These are phyloP conservation scores for Boulengeromyrus knoepffleri DNA, from an alignment of 2,113 vertebrate genomes.

Conservation along the genomic window DNA sequence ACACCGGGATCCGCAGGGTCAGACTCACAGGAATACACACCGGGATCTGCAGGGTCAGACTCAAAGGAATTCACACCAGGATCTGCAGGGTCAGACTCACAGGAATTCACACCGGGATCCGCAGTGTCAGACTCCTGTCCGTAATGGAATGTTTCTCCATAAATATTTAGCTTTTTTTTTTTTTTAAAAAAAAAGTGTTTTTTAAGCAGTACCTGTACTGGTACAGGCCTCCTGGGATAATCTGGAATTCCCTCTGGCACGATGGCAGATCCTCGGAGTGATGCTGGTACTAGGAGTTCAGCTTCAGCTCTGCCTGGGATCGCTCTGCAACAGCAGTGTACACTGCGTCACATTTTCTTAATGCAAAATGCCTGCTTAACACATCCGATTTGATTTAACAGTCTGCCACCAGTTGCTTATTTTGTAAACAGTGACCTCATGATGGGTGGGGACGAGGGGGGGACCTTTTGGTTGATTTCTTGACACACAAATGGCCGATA, in stretches of 20 bases:
- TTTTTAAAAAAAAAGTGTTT: neutral
- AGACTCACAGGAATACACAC: neutral
- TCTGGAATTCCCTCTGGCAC: neutral
- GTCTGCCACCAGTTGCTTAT: neutral
- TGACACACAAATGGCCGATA: neutral
- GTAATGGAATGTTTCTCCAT: neutral
- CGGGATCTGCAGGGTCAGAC: neutral
- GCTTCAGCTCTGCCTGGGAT: neutral
- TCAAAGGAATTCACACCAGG: neutral
- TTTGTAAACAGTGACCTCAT: slow-evolving; percentile 4
- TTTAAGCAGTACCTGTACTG: neutral
- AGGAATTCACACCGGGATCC: neutral
- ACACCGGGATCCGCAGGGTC: neutral
- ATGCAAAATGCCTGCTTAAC: neutral
- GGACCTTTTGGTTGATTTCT: neutral
- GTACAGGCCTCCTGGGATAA: neutral
- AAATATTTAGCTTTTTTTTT: neutral
- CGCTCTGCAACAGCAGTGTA: neutral
- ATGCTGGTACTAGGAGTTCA: neutral
- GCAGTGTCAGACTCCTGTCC: neutral
- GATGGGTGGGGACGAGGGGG: neutral
- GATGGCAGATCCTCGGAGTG: neutral
- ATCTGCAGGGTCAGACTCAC: neutral
- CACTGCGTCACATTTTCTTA: neutral
- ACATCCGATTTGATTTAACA: neutral